phyloP scores from a whole-genome alignment of 1,140 invertebrate genomes.

The Euglossa dilemma region DNA sequence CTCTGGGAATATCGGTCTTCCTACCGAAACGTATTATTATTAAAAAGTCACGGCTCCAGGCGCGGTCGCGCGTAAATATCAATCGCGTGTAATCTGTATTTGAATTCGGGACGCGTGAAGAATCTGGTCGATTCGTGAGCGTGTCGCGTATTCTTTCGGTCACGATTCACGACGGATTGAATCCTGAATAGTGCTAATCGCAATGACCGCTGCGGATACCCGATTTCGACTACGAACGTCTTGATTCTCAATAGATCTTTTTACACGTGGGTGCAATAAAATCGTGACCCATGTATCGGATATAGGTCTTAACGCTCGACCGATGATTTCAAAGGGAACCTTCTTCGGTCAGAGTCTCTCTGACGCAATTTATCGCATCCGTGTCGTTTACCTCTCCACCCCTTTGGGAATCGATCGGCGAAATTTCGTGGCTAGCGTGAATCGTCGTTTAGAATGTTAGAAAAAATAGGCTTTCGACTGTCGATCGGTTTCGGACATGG shows the following conservation, averaged over 20 bases:
- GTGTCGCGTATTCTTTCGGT: slow-evolving; percentile 10
- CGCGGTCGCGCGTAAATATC: too few relatives aligned
- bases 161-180: slow-evolving; percentile 32
- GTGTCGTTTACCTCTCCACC: not conserved
- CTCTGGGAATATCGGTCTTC: not conserved
- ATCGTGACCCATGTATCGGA: slow-evolving; percentile 40
- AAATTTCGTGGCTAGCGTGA: not conserved
- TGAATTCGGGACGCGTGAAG: not conserved
- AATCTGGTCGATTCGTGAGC: not conserved
- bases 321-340: not conserved
- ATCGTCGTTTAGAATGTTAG: too few relatives aligned
- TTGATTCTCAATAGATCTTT: slow-evolving; percentile 32
- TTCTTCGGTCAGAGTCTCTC: not conserved
- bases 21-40: not conserved
- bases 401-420: not conserved
- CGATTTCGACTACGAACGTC: slow-evolving; percentile 5
- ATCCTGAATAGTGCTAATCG: slow-evolving; percentile 3
- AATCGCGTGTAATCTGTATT: not conserved
- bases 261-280: slow-evolving; percentile 37
- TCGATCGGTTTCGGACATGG: slow-evolving; percentile 42
- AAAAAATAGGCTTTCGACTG: too few relatives aligned
- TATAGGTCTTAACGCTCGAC: not conserved
- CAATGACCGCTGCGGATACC: slow-evolving; percentile 16
- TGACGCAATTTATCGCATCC: not conserved
- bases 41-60: not conserved